Percentiles rank a stretch among this genome's conserved stretches.
Conservation (phyloP, 2,113 vertebrate species). For the Sturnira hondurensis region DNA sequence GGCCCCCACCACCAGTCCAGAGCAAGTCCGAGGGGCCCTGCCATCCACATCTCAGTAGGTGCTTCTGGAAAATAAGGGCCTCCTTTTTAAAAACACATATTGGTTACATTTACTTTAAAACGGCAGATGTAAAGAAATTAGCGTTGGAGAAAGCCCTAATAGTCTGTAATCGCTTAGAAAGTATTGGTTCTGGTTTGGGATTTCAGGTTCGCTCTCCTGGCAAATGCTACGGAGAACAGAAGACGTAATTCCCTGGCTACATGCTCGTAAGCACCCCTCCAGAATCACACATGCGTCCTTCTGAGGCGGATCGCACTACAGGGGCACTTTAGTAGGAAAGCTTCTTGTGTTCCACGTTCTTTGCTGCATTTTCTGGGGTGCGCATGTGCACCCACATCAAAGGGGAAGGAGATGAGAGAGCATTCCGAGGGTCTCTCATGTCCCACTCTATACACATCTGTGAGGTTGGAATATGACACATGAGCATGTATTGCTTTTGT, state of each 20-base stretch:
- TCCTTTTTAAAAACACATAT: neutral
- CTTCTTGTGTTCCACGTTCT: neutral
- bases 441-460: neutral
- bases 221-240: neutral
- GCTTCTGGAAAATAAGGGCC: neutral
- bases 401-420: neutral
- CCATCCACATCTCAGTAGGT: neutral
- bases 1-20: neutral
- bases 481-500: neutral
- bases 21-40: neutral
- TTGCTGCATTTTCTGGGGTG: neutral
- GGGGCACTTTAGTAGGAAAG: neutral
- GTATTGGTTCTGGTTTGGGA: neutral
- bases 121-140: neutral
- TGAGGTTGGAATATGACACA: neutral
- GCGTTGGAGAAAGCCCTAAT: neutral
- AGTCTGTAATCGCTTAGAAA: neutral
- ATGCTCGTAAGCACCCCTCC: neutral
- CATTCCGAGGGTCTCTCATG: neutral
- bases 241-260: neutral
- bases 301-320: neutral
- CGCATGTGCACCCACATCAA: no score
- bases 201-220: neutral
- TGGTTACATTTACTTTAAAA: neutral
- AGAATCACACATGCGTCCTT: neutral